Base-by-base conservation (phyloP, 2,113 vertebrate species). In the Dromaius novaehollandiae region DNA sequence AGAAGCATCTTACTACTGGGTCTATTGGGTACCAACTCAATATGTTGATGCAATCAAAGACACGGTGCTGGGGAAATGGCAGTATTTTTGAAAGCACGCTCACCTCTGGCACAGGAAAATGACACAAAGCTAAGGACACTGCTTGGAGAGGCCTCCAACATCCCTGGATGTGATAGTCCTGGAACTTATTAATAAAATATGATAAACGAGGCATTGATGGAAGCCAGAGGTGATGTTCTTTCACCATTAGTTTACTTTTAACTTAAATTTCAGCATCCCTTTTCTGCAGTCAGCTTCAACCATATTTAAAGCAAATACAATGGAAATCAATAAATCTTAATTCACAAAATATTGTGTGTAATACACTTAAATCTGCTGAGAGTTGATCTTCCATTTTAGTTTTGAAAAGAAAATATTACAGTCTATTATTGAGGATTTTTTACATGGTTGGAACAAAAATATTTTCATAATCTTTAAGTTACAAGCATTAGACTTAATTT, bases 81-180 rank as follows among this genome's bases (percentile, higher is more conserved):
- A 99, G 99, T 99, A 99, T 99, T 99, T 99, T 99, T 99, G 99
- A 99, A 99, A 98, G 99, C 99, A 99, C 99, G 99, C 99, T 99
- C 98, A 98, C 99, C 98, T 99, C 98, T 99, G 98, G 99, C 99
- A 98, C 98, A 98, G 98, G 98, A 98, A 98, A 99, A 98, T 98
- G 98, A 97, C 97, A 97, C 97, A 98, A 98, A 98, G 96, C 94
- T 96, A 98, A 98, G 98, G 98, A 98, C 98, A 98, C 97, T 98
- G 97, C 97, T 95, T 96, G 98, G 98, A 98, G 98, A 98, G 98
- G 99, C 98, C 98, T 98, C 97, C 97, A 95, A 97, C 97, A 94
- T 95, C 97, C 97, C 97, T 96, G 98, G 97, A 98, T 97, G 95
- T 97, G 96, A 97, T 84, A 97, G 97, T 98, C 98, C 97, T 98